A percentile compares a stretch with the other conserved stretches of the same genome.
Evolutionary conservation across 1,140 invertebrate genomes (phyloP).

Genomic region (Scylla paramamosain): DNA sequence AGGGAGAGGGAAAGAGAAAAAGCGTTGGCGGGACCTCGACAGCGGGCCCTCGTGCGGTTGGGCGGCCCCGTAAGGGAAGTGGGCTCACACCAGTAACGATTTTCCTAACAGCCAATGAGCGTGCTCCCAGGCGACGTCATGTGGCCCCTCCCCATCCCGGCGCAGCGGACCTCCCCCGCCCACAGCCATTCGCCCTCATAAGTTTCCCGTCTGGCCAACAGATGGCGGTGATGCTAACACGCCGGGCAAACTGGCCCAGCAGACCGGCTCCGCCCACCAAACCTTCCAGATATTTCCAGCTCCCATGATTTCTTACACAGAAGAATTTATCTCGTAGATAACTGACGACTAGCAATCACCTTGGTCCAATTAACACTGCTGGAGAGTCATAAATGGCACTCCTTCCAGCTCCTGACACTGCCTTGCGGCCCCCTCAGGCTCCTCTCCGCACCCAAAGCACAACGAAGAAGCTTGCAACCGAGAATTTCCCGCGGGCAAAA

Average conservation of each 20-base stretch:
- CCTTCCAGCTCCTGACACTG: not conserved
- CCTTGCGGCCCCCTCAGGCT: not conserved
- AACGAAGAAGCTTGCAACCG: slow-evolving; percentile 55
- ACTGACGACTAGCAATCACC: slow-evolving; percentile 67
- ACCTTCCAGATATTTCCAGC: not conserved
- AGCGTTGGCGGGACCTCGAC: slow-evolving; percentile 54
- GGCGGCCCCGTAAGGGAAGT: slow-evolving; percentile 72
- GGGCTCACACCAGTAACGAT: slow-evolving; percentile 73
- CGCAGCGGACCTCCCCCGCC: slow-evolving; percentile 42
- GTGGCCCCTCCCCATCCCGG: slow-evolving; percentile 54
- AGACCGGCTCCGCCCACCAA: slow-evolving; percentile 34
- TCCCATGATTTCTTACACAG: slow-evolving; percentile 33
- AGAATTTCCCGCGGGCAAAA: slow-evolving; percentile 66
- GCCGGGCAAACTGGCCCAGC: slow-evolving; percentile 54
- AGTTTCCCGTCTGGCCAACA: slow-evolving; percentile 71
- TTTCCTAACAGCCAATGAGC: slow-evolving; percentile 73
- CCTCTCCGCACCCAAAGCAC: not conserved
- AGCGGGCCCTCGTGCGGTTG: slow-evolving; percentile 62
- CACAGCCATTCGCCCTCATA: slow-evolving; percentile 45
- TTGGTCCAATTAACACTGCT: slow-evolving; percentile 63
- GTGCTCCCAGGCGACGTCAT: slow-evolving; percentile 63
- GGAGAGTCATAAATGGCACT: slow-evolving; percentile 64
- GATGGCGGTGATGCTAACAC: slow-evolving; percentile 75
- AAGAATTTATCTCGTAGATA: slow-evolving; percentile 50
- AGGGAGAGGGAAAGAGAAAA: slow-evolving; percentile 65